Conservation (phyloP, 2,113 vertebrate genomes). For the Silurus glanis region DNA sequence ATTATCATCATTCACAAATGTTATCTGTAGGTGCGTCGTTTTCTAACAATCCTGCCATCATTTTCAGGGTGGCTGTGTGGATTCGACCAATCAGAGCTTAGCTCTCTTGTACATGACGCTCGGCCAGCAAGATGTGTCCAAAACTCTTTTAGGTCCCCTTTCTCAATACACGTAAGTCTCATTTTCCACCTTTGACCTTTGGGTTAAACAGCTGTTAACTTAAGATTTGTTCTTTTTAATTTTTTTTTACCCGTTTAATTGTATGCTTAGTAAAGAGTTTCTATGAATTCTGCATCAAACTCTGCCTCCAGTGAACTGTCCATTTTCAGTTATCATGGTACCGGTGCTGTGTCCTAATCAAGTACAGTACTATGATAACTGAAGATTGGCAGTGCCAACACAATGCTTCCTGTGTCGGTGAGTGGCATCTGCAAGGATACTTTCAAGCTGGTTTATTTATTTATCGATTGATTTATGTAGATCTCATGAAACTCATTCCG, state of each 20-base stretch:
- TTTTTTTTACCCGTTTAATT: background rate
- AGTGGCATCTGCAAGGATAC: background rate
- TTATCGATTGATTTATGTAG: background rate
- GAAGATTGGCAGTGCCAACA: constrained; percentile 99
- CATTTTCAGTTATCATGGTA: constrained; percentile 99
- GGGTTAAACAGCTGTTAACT: too few relatives aligned
- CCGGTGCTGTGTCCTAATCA: constrained; percentile 96
- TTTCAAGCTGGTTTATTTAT: background rate
- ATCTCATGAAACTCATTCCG: background rate
- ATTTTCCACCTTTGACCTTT: too few relatives aligned
- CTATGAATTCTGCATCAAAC: background rate
- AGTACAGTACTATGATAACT: constrained; percentile 99
- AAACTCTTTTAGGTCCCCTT: constrained; percentile 89
- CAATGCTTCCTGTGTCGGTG: constrained; percentile 53
- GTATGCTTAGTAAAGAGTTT: background rate
- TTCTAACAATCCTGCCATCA: constrained; percentile 19
- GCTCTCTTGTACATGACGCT: constrained; percentile 92
- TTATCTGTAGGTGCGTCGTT: too few relatives aligned
- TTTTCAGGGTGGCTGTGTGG: constrained; percentile 92
- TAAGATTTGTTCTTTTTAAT: too few relatives aligned
- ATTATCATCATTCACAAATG: too few relatives aligned
- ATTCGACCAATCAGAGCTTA: constrained; percentile 94
- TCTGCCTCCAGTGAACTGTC: constrained; percentile 83
- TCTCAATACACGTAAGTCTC: constrained; percentile 93
- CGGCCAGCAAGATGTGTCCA: constrained; percentile 95